phyloP scores from a whole-genome alignment of 2,797 vertebrate species.

The Tympanoctomys barrerae region DNA sequence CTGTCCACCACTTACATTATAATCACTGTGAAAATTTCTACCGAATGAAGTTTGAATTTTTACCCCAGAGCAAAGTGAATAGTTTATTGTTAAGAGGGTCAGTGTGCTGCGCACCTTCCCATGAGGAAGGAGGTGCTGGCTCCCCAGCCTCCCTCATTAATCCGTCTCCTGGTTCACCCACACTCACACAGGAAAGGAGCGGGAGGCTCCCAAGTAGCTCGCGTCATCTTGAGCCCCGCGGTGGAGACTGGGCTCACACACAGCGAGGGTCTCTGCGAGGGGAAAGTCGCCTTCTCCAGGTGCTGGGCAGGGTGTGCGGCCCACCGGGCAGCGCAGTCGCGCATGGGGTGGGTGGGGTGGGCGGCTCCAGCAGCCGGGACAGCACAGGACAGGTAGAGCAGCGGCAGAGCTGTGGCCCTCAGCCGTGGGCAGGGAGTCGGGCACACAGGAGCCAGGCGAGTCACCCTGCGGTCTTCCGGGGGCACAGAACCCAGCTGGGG shows the following conservation, averaged over 20 bases:
- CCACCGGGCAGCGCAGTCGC: fast-evolving
- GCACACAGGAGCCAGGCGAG: background rate
- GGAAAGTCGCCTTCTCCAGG: background rate
- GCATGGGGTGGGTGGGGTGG: fast-evolving
- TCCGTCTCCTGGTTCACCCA: background rate
- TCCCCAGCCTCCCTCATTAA: fast-evolving
- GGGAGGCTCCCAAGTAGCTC: background rate
- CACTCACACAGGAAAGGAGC: background rate
- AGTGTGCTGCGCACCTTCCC: too few relatives aligned
- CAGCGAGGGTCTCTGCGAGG: background rate
- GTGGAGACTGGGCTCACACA: background rate
- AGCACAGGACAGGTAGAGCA: fast-evolving
- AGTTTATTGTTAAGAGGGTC: too few relatives aligned
- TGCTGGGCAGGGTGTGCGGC: fast-evolving
- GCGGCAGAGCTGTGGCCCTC: background rate
- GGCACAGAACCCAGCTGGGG: too few relatives aligned
- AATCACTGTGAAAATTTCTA: background rate
- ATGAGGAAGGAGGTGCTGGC: background rate
- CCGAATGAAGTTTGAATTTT: background rate
- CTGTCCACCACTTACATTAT: too few relatives aligned
- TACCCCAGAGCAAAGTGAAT: background rate
- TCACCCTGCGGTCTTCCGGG: fast-evolving
- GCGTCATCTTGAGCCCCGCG: background rate
- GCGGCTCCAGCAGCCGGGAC: fast-evolving
- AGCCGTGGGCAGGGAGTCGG: fast-evolving